Base-by-base conservation (phyloP, 2,888 invertebrate species). In the Malthinus seriepunctatus region DNA sequence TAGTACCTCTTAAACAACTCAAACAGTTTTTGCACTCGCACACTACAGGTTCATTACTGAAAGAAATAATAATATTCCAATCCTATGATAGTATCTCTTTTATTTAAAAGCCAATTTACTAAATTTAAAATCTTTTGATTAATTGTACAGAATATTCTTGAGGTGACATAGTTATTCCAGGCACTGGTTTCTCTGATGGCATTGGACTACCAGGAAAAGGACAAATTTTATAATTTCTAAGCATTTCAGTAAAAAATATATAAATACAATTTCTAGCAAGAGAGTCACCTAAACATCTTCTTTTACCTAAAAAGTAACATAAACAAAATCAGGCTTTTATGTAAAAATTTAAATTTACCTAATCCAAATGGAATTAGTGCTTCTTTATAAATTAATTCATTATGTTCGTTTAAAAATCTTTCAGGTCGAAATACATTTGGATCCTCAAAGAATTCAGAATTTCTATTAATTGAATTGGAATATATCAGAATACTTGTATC, bases 211-310 rank as follows among this genome's bases (percentile, higher is more conserved):
- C 80, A 0, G 79, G 77, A 1, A 75, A 70, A 15, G 81, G 73
- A 44, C 75, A 68, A 10, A 88, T 69, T 11, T 75, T 70, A 71
- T 81, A 88, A 51, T 80, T 80, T 66, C 86, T 82, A 67, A 88
- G 74, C 32, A 88, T 80, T 35, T 84, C 83, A 0, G 81, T 79
- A 54, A 88, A 84, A 66, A 87, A 81, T 45, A 86, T 75, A 70
- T 87, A 88, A 6, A 88, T 72, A 61, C 85, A 84, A 1, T 82
- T 81, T 56, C 81, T 81, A 0, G 88, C 88, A 60, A 89, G 71
- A 0, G 81, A 75, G 72, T 88, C 87, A 0, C 88, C 89, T 0
- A 87, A 78, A 68, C 89, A 89, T 58, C 86, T 81, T 68, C 88
- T 79, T 67, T 80, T 81, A 2, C 88, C 88, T 83, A 78, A 66